phyloP scores from a whole-genome alignment of 2,113 vertebrate species.

The Canis aureus region DNA sequence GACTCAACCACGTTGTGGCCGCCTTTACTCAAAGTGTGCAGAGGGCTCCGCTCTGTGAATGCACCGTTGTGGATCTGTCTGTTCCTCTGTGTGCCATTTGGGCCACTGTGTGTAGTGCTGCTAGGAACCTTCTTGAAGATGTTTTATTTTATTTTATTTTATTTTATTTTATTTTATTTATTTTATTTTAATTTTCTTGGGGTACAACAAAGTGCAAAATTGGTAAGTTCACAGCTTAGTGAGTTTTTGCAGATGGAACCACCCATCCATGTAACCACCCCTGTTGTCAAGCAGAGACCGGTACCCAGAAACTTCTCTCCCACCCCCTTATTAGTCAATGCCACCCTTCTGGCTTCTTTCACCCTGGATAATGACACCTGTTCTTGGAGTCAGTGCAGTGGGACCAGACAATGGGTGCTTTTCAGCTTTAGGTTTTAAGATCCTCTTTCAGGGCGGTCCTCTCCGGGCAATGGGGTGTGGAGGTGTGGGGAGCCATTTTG shows the following conservation, averaged over 20 bases:
- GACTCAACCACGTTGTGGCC: fast-evolving
- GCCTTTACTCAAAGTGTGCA: not conserved
- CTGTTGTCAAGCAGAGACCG: not conserved
- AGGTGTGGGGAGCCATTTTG: not conserved
- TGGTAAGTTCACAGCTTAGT: not conserved
- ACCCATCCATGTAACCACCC: too few relatives aligned
- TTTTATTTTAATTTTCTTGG: too few relatives aligned
- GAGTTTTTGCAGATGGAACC: not conserved
- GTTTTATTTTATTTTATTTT: not conserved
- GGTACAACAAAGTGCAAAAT: not conserved
- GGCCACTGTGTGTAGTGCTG: fast-evolving
- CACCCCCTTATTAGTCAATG: not conserved
- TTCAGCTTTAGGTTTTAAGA: not conserved
- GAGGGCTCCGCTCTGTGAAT: fast-evolving
- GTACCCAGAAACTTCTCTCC: not conserved
- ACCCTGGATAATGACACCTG: not conserved
- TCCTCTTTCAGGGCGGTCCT: not conserved
- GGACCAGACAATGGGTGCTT: not conserved
- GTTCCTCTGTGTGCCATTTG: fast-evolving
- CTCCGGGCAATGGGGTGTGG: not conserved
- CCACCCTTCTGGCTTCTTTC: not conserved
- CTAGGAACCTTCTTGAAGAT: not conserved
- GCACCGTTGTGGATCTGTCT: not conserved
- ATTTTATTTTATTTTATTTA: too few relatives aligned
- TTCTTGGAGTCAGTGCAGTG: not conserved